A percentile compares a stretch with the other conserved stretches of the same genome.
These are phyloP conservation scores for Carapus acus DNA, from an alignment of 2,797 vertebrate genomes.

Conservation along the genomic window DNA sequence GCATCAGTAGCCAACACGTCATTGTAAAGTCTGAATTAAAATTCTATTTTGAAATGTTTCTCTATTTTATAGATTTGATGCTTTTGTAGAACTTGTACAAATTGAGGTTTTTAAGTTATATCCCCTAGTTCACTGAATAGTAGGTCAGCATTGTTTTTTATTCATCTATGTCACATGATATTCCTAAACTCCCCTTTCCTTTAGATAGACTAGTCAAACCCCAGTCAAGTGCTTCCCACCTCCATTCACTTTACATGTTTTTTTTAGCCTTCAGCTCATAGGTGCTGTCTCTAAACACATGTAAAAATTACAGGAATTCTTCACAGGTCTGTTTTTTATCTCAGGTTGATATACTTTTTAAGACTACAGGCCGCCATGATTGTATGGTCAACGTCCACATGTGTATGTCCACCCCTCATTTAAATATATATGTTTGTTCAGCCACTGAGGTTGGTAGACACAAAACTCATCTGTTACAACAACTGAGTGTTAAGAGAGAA, in stretches of 20 bases:
- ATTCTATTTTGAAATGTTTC: constrained; percentile 70
- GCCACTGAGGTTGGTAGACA: constrained; percentile 49
- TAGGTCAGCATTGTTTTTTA: constrained; percentile 49
- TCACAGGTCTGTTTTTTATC: constrained; percentile 65
- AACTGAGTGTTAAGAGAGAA: constrained; percentile 46
- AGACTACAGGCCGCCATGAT: constrained; percentile 61
- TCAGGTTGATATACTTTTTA: constrained; percentile 66
- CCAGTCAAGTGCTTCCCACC: constrained; percentile 41
- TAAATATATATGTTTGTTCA: constrained; percentile 57
- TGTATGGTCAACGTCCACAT: constrained; percentile 60
- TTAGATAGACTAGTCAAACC: constrained; percentile 32
- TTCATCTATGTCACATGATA: constrained; percentile 38
- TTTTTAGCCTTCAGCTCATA: constrained; percentile 32
- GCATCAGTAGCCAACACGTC: constrained; percentile 57
- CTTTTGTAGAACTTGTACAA: constrained; percentile 73
- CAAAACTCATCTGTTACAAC: constrained; percentile 44
- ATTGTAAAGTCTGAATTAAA: constrained; percentile 64
- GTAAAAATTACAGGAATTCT: constrained; percentile 45
- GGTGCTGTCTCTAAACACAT: constrained; percentile 38
- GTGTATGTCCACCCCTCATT: constrained; percentile 51
- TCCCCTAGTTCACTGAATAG: constrained; percentile 46
- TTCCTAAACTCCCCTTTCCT: constrained; percentile 51
- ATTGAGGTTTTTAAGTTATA: constrained; percentile 67
- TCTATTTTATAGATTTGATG: constrained; percentile 68
- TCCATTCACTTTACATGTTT: constrained; percentile 21